These are phyloP conservation scores for Furcula furcula DNA, from an alignment of 2,888 invertebrate species.

Conservation along the genomic window DNA sequence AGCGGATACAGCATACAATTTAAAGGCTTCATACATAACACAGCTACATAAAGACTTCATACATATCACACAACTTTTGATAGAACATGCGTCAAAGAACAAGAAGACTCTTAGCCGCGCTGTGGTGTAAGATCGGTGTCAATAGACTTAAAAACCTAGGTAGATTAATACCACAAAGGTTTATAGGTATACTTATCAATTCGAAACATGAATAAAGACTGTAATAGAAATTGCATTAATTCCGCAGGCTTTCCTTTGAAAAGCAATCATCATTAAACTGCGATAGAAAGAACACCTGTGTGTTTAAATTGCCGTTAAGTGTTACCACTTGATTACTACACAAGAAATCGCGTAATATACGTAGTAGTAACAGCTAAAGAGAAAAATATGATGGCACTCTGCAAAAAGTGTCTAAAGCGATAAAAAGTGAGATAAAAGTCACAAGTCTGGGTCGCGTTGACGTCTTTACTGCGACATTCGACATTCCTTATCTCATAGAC, in stretches of 20 bases:
- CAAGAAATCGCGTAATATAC: conserved; percentile 19
- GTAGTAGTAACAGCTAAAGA: conserved; percentile 23
- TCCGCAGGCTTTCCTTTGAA: background rate
- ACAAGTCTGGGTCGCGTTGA: conserved; percentile 31
- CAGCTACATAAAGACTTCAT: too few species aligned
- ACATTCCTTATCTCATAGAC: conserved; percentile 46
- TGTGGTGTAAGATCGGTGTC: too few species aligned
- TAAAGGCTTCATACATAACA: too few species aligned
- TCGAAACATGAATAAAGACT: too few species aligned
- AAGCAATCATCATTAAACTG: conserved; percentile 25
- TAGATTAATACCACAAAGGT: too few species aligned
- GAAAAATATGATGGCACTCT: conserved; percentile 29
- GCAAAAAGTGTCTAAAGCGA: conserved; percentile 38
- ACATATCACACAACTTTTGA: too few species aligned
- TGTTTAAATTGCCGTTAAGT: conserved; percentile 14
- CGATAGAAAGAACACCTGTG: conserved; percentile 23
- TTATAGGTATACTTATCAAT: too few species aligned
- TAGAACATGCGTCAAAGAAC: too few species aligned
- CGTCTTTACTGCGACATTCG: conserved; percentile 40
- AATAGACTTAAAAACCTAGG: too few species aligned
- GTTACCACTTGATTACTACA: conserved; percentile 9
- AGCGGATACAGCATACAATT: too few species aligned
- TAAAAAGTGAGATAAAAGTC: conserved; percentile 50
- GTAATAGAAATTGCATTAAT: too few species aligned
- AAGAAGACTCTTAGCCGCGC: too few species aligned